Evolutionary conservation across 2,113 vertebrate genomes (phyloP), one percentile per base, ranked within the genome.

Genomic region (Zosterops lateralis): DNA sequence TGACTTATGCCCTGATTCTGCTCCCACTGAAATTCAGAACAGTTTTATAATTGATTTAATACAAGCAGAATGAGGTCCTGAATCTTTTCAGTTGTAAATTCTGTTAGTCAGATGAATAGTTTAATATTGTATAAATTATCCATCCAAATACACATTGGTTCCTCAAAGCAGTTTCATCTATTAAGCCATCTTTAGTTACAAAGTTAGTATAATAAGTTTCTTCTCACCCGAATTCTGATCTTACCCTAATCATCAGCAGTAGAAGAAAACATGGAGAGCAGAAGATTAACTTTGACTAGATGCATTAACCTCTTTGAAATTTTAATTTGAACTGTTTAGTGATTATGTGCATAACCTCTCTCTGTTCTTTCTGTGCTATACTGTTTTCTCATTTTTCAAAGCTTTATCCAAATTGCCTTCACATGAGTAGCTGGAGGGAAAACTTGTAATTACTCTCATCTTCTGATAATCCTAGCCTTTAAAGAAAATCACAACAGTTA

Each of bases 221-320:
- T 90, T 50, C 58, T 87, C n/a, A 78, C 36, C 25, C 4, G 0
- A 81, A 57, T 81, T 89, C 40, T 80, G 56, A 84, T 78, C 79
- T 90, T 48, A 68, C 11, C 7, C 2, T 56, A 64, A 84, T 71
- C 19, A 50, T 53, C 50, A 75, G 53, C 22, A 57, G n/a, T 38
- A 32, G 25, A 89, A 82, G 36, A 84, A 92, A 92, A 75, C 47
- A 45, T 5, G 5, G 15, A 67, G 10, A 12, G 32, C 29, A 48
- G n/a, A 93, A 90, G 48, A 64, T 42, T 89, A 42, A 64, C 36
- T 81, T 83, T 84, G 65, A 32, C 42, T 87, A 67, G 74, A 67
- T 42, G n/a, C 32, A 81, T 72, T 92, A 90, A 57, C 74, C 45
- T 87, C 70, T 28, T 77, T 67, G 65, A 95, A 95, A 89, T 87